Evolutionary conservation across 2,797 vertebrate genomes (phyloP), one percentile per base, ranked within the genome.

Genomic region (Jordanella pulchra): DNA sequence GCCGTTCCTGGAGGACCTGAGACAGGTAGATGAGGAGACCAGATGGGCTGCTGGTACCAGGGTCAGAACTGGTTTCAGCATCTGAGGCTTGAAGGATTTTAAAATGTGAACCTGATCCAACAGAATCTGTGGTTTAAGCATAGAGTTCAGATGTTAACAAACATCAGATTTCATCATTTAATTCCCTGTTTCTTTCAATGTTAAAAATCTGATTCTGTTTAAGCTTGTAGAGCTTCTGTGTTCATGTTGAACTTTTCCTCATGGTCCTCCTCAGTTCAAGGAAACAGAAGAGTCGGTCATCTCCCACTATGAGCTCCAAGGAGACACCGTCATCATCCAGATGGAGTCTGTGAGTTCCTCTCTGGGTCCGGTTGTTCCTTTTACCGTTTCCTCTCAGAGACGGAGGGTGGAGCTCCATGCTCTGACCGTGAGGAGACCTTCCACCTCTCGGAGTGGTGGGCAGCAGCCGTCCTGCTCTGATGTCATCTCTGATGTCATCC

Each of bases 281-380:
- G 94, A 95, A 71, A 56, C 71, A 12, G 81, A 93, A 0, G 95
- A 96, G 73, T 93, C 94, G 10, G 1, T 93, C 44, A 77, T 97
- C 83, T 91, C 92, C 35, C 84, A 95, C 82, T 98, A 95, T 30
- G 91, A 95, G 69, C 91, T 97, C n/a, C 86, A 87, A 63, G 96
- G 95, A 1, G 92, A 92, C 65, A 94, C 92, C 0, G 89, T 98
- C 50, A 27, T 96, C 77, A 82, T 97, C 64, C 95, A 97, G 76
- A 74, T 96, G 67, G 90, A 97, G 54, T 90, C 92, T 0, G 93
- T 94, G 64, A 90, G 93, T 86, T 11, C 15, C 53, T 48, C 4
- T 50, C 4, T 50, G 48, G 48, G 48, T 21, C 45, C 45, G 5
- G 45, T 17, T 5, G 15, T 15, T 47, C 17, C 45, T 4, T 39